These are phyloP conservation scores for Perca fluviatilis DNA, from an alignment of 2,113 vertebrate species.

Conservation along the genomic window DNA sequence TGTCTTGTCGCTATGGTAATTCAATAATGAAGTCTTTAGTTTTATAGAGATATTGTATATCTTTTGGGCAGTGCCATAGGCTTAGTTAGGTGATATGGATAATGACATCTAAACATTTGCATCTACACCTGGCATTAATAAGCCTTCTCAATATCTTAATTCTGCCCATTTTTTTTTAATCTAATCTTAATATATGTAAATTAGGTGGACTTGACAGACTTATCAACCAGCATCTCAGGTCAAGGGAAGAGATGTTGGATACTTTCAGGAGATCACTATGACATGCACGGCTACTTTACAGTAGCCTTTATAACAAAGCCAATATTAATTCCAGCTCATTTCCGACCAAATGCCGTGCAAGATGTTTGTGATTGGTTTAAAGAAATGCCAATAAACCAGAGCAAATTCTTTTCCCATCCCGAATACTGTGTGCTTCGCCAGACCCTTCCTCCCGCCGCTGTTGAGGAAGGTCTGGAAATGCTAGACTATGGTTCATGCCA, in stretches of 20 bases:
- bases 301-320: too few species aligned
- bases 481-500: too few species aligned
- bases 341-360: too few species aligned
- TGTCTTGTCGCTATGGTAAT: constrained; percentile 18
- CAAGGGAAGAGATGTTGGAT: neutral
- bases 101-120: neutral
- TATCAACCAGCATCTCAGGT: neutral
- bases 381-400: too few species aligned
- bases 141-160: neutral
- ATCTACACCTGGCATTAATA: neutral
- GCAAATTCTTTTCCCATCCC: too few species aligned
- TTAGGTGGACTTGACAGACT: neutral
- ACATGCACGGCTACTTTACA: neutral
- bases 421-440: too few species aligned
- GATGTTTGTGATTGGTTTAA: too few species aligned
- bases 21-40: constrained; percentile 15
- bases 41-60: constrained; percentile 1
- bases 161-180: neutral
- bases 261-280: neutral
- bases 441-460: too few species aligned
- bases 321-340: too few species aligned
- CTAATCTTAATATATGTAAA: neutral
- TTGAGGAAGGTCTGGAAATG: too few species aligned
- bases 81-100: neutral
- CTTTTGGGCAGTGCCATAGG: neutral